Conservation (phyloP, 2,888 invertebrate genomes). For the Ochropacha duplaris region DNA sequence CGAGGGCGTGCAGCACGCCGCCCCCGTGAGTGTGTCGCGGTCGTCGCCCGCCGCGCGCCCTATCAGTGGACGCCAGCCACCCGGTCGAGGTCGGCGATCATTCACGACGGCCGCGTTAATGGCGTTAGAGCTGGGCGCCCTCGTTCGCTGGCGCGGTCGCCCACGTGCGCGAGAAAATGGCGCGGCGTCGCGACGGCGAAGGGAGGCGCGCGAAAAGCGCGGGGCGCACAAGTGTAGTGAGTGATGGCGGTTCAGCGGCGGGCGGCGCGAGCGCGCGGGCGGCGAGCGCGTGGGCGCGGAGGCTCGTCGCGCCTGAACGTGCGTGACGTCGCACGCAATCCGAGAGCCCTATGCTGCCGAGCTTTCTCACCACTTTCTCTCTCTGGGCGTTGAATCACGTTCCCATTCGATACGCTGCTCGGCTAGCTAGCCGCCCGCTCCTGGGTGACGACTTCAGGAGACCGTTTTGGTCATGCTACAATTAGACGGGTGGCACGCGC, state of each 20-base stretch:
- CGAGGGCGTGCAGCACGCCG: slow-evolving; percentile 76
- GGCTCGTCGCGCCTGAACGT: slow-evolving; percentile 60
- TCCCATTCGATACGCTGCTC: slow-evolving; percentile 60
- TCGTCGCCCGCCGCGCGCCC: slow-evolving; percentile 76
- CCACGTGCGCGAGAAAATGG: slow-evolving; percentile 82
- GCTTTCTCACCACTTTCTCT: slow-evolving; percentile 46
- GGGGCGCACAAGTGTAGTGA: slow-evolving; percentile 73
- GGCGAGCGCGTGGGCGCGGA: slow-evolving; percentile 68
- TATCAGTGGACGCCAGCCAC: slow-evolving; percentile 75
- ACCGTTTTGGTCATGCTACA: slow-evolving; percentile 78
- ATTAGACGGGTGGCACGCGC: slow-evolving; percentile 71
- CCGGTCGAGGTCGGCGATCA: slow-evolving; percentile 78
- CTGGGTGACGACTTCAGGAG: slow-evolving; percentile 53
- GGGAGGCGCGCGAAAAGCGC: slow-evolving; percentile 80
- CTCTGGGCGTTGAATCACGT: slow-evolving; percentile 63
- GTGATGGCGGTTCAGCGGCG: slow-evolving; percentile 58
- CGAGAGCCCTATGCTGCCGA: slow-evolving; percentile 15
- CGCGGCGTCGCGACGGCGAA: slow-evolving; percentile 77
- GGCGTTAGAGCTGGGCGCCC: slow-evolving; percentile 73
- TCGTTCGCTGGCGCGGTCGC: slow-evolving; percentile 67
- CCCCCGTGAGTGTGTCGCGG: slow-evolving; percentile 68
- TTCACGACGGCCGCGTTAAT: slow-evolving; percentile 80
- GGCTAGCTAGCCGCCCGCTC: slow-evolving; percentile 31
- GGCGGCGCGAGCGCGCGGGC: slow-evolving; percentile 55
- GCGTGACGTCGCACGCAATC: slow-evolving; percentile 35